phyloP scores from a whole-genome alignment of 53 echinoderm and acorn worm species.

The Astropecten irregularis region DNA sequence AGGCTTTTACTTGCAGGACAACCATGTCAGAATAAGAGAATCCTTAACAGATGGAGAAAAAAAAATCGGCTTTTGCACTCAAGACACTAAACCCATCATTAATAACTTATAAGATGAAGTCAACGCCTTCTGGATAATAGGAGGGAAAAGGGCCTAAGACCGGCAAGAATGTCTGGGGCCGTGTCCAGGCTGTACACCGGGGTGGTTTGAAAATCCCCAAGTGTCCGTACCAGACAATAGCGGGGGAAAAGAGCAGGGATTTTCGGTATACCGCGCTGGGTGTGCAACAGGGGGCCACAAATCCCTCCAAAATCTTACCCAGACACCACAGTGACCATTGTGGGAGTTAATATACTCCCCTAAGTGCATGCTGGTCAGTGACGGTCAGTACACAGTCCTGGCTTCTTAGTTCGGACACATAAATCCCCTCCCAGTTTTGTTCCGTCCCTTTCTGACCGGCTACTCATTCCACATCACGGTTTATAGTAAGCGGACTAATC shows the following conservation, averaged over 20 bases:
- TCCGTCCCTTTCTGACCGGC: not conserved
- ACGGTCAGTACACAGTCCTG: too few relatives aligned
- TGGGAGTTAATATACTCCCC: too few relatives aligned
- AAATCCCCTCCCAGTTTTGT: slow-evolving; percentile 2
- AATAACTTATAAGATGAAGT: slow-evolving; percentile 38
- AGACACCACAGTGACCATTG: too few relatives aligned
- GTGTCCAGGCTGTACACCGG: not conserved
- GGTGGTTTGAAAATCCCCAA: not conserved
- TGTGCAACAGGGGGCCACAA: slow-evolving; percentile 23
- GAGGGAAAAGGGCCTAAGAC: not conserved
- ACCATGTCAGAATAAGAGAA: too few relatives aligned
- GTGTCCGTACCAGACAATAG: not conserved
- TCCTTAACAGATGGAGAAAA: too few relatives aligned
- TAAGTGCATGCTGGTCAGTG: too few relatives aligned
- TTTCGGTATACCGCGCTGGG: slow-evolving; percentile 6
- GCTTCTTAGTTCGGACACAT: too few relatives aligned
- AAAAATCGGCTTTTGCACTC: slow-evolving; percentile 39
- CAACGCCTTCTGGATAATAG: slow-evolving; percentile 46
- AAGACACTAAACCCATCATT: slow-evolving; percentile 41
- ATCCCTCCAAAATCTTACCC: too few relatives aligned
- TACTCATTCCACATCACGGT: not conserved
- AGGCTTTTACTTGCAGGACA: too few relatives aligned
- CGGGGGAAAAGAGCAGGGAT: slow-evolving; percentile 10
- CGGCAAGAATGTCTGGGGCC: not conserved
- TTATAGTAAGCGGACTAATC: slow-evolving; percentile 4